phyloP scores from a whole-genome alignment of 2,888 invertebrate species.

The Tanaodytes sp. region DNA sequence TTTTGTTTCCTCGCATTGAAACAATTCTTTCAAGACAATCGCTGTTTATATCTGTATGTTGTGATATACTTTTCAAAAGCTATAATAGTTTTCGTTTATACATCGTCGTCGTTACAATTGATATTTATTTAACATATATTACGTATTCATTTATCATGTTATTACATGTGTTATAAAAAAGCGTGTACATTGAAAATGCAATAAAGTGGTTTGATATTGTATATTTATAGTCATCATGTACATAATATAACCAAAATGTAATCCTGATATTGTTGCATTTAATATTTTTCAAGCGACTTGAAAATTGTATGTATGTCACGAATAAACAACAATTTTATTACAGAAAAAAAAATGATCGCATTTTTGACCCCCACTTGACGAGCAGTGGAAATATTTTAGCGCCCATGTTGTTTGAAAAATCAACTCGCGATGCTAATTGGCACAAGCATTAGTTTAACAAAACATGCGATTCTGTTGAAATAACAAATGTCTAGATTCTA shows the following conservation, averaged over 20 bases:
- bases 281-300: slow-evolving; percentile 38
- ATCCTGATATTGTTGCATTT: slow-evolving; percentile 48
- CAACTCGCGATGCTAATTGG: slow-evolving; percentile 10
- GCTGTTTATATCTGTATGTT: slow-evolving; percentile 26
- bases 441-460: slow-evolving; percentile 5
- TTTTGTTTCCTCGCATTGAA: slow-evolving; percentile 19
- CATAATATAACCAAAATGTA: slow-evolving; percentile 33
- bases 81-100: slow-evolving; percentile 40
- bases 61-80: slow-evolving; percentile 39
- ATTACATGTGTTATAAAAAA: slow-evolving; percentile 19
- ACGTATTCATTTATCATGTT: slow-evolving; percentile 6
- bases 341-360: no score
- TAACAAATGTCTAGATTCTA: slow-evolving; percentile 33
- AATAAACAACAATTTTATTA: no score
- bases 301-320: slow-evolving; percentile 37
- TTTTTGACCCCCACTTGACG: no score
- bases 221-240: slow-evolving; percentile 45
- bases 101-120: slow-evolving; percentile 21
- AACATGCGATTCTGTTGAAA: slow-evolving; percentile 24
- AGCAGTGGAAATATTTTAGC: slow-evolving; percentile 1
- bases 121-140: slow-evolving; percentile 31
- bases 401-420: background rate
- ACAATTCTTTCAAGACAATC: slow-evolving; percentile 14
- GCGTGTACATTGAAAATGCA: slow-evolving; percentile 37
- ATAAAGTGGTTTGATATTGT: slow-evolving; percentile 38